Evolutionary conservation across 1,140 invertebrate genomes (phyloP), one percentile per base, ranked within the genome.

Genomic region (Brachionus rubens): DNA sequence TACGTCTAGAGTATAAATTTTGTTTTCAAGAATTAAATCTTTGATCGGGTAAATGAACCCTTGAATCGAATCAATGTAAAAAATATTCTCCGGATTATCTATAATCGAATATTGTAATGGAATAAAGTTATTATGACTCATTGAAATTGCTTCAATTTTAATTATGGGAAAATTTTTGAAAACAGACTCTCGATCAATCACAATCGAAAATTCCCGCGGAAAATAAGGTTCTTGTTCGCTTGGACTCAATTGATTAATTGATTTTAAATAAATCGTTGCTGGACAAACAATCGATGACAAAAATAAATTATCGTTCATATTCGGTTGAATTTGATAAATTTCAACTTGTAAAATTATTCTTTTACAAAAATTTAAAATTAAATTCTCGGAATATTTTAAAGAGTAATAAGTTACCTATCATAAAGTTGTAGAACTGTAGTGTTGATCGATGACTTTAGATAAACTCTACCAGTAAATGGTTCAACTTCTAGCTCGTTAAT

Each of bases 211-310:
- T 24, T 33, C 50, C 50, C 28, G 6, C 7, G 50, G 24, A 50
- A 72, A 72, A 72, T 21, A 10, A 19, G 68, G 68, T 6, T 48
- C 28, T 16, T 40, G 43, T 2, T 40, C 12, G 10, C 19, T 14
- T 12, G 21, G 5, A 33, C 14, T 10, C 5, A 3, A n/a, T 19
- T 72, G 46, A 33, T 54, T n/a, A 72, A 50, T 28, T 24, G 16
- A 16, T 41, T 65, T 65, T 2, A 65, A 21, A 65, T 72, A 52
- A 41, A 72, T 72, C 3, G 16, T 72, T n/a, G 68, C 68, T 12
- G 10, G 2, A 5, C 68, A 72, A 3, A 3, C 33, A 24, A 72
- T 50, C 3, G 68, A 72, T 36, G 46, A 48, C 9, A 50, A 30
- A 14, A 30, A 72, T 7, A 72, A 2, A 50, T 1, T 19, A 36